Conservation (phyloP, 2,888 invertebrate genomes). For the Chloroclysta siterata region DNA sequence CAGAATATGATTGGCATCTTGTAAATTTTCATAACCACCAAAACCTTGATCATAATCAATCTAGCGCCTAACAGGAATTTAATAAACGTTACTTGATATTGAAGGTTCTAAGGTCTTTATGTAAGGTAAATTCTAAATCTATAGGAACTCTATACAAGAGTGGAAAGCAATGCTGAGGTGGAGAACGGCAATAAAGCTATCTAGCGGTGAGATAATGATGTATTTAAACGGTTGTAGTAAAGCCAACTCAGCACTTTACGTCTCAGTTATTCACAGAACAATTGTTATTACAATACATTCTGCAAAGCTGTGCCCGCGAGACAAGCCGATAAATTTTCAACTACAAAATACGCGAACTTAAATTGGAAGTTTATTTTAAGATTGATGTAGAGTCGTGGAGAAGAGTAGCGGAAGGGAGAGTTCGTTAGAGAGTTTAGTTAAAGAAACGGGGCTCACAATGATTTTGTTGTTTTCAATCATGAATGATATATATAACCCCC, state of each 20-base stretch:
- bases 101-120: background rate
- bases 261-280: slow-evolving; percentile 50
- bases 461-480: background rate
- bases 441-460: background rate
- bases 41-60: background rate
- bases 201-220: slow-evolving; percentile 50
- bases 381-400: slow-evolving; percentile 21
- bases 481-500: no score
- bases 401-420: slow-evolving; percentile 7
- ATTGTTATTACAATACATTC: slow-evolving; percentile 52
- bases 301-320: slow-evolving; percentile 42
- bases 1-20: background rate
- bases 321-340: slow-evolving; percentile 41
- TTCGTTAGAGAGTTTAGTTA: background rate
- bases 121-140: slow-evolving; percentile 23
- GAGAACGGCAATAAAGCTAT: slow-evolving; percentile 47
- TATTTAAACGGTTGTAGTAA: slow-evolving; percentile 51
- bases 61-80: background rate
- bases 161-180: slow-evolving; percentile 37
- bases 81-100: background rate
- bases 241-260: slow-evolving; percentile 50
- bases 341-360: slow-evolving; percentile 38
- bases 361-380: slow-evolving; percentile 35
- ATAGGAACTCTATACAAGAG: slow-evolving; percentile 16
- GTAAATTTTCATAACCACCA: background rate